Evolutionary conservation across 2,797 vertebrate species (phyloP), one percentile per base, ranked within the genome.

Genomic region (Strix occidentalis): DNA sequence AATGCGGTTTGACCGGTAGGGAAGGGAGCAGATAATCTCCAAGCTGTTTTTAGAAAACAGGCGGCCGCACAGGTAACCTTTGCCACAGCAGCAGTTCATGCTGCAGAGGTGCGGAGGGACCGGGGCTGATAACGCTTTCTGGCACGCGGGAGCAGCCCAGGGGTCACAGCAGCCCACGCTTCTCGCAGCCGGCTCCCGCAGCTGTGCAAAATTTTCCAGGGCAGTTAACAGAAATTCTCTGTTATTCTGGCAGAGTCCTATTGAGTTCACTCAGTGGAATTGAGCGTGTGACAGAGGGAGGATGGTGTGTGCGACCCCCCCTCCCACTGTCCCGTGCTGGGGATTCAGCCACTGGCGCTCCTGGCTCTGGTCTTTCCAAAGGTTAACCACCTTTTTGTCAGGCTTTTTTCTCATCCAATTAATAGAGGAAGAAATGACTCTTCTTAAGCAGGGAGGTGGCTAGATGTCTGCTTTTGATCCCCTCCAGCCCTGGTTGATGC

Each of bases 311-410:
- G 50, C 1, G 10, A 29, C 33, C 43, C 41, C 39, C 5, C 13
- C 15, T 39, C 7, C 28, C 0, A 0, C 65, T 60, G 28, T 33
- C 58, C 84, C 0, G 0, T 20, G 0, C 16, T 26, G 53, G 19
- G 20, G 4, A 43, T 61, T 76, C 17, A 1, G 29, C 1, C 1
- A 5, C 28, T 37, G 65, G 23, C 6, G 5, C 48, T 24, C 39
- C 37, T 5, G 19, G 20, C 43, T 83, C n/a, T 57, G 14, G 14
- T 21, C 58, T 91, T 29, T 41, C 53, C 58, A 35, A 45, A 45
- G 25, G 29, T 7, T 45, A 29, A 19, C 54, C n/a, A 11, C 5
- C 0, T 58, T 82, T 84, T 75, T 75, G 17, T 39, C 19, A 10
- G 23, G 15, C 4, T 5, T 53, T 66, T 64, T 93, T 64, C 31